Conservation (phyloP, 2,888 invertebrate species). For the Drosophila borborema region DNA sequence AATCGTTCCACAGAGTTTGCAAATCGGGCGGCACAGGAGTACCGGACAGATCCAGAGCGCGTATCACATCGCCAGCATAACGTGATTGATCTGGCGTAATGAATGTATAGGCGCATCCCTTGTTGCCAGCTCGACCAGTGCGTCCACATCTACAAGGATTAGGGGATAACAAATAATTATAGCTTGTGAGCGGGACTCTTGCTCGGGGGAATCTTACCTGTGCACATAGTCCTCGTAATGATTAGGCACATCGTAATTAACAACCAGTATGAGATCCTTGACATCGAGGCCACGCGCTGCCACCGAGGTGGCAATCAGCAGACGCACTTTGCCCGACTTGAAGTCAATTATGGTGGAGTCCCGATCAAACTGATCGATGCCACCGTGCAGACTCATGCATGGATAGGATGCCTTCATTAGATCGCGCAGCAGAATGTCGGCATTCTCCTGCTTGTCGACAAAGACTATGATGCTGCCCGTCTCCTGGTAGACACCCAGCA, state of each 20-base stretch:
- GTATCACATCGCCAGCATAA: slow-evolving; percentile 96
- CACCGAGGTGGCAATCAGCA: slow-evolving; percentile 98
- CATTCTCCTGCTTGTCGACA: slow-evolving; percentile 99
- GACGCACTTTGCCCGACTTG: slow-evolving; percentile 96
- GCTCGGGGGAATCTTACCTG: slow-evolving; percentile 84
- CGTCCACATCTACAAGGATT: slow-evolving; percentile 90
- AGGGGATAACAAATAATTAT: not conserved
- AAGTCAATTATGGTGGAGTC: slow-evolving; percentile 99
- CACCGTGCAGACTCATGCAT: slow-evolving; percentile 99
- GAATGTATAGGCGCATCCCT: slow-evolving; percentile 99
- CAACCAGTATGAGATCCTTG: slow-evolving; percentile 97
- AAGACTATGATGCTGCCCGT: slow-evolving; percentile 98
- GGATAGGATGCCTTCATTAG: slow-evolving; percentile 98
- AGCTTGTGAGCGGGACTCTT: not conserved
- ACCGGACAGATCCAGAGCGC: slow-evolving; percentile 95
- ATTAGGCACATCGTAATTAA: slow-evolving; percentile 99
- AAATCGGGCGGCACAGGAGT: slow-evolving; percentile 92
- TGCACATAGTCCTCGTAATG: slow-evolving; percentile 99
- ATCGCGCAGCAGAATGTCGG: slow-evolving; percentile 96
- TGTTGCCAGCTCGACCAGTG: slow-evolving; percentile 96
- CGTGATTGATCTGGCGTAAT: slow-evolving; percentile 97
- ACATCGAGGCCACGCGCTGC: slow-evolving; percentile 99
- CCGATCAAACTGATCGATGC: slow-evolving; percentile 99
- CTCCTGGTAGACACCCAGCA: slow-evolving; percentile 97
- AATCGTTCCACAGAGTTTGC: slow-evolving; percentile 93